phyloP scores from a whole-genome alignment of 2,113 vertebrate genomes.

The Todiramphus chloris region DNA sequence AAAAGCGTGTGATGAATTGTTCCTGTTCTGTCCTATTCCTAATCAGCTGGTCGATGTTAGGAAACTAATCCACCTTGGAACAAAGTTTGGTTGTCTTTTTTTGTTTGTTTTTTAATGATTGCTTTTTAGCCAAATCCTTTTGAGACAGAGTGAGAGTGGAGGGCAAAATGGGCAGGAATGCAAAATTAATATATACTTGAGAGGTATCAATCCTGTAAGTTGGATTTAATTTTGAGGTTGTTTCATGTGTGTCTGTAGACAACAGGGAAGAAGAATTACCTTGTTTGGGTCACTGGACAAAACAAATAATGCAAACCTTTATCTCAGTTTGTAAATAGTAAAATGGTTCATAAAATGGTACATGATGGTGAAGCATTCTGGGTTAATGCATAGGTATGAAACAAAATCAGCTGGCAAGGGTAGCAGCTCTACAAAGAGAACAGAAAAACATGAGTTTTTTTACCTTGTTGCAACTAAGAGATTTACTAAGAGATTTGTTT shows the following conservation, averaged over 20 bases:
- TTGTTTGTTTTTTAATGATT: background rate
- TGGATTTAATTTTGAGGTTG: background rate
- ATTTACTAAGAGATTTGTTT: too few species aligned
- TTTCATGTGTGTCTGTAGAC: background rate
- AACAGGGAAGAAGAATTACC: background rate
- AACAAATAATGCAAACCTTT: background rate
- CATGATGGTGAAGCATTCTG: background rate
- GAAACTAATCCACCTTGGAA: background rate
- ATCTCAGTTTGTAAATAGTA: background rate
- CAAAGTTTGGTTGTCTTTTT: background rate
- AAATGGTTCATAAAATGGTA: background rate
- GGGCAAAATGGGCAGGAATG: background rate
- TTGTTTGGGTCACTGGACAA: background rate
- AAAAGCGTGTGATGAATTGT: background rate
- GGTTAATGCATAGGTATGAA: background rate
- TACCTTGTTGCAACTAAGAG: background rate
- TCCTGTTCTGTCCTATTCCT: background rate
- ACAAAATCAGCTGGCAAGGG: background rate
- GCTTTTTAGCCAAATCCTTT: background rate
- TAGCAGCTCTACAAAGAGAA: background rate
- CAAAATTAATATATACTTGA: background rate
- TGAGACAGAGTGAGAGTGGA: rapidly evolving
- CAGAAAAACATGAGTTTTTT: background rate
- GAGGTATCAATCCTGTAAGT: background rate
- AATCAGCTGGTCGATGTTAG: rapidly evolving